Evolutionary conservation across 2,113 vertebrate genomes (phyloP), one percentile per base, ranked within the genome.

Genomic region (Struthio camelus): DNA sequence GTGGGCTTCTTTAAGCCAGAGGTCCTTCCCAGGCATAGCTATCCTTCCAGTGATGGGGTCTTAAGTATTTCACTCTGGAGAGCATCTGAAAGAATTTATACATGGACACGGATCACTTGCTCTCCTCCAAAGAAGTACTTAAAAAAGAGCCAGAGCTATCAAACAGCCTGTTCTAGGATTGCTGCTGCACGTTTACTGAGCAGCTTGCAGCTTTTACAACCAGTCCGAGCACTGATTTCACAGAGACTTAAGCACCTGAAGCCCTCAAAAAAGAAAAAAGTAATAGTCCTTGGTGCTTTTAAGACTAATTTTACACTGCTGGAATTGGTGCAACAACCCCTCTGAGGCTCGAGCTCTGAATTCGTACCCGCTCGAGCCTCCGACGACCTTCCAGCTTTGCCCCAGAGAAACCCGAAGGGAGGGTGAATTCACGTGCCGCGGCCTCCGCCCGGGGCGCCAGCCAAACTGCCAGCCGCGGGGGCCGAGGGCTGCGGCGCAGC

Each of bases 41-140:
- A 58, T 62, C 67, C 54, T 70, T 50, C 56, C 44, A 51, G 28
- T 10, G 44, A 42, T 38, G 5, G 11, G 32, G 71, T 32, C 73
- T 42, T 48, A 20, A 76, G 1, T 14, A 48, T 14, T 61, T 65
- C 44, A 51, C 64, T 0, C 5, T 51, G 40, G 38, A 76, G 11
- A 34, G 24, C 50, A 66, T 34, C 62, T 0, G 0, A 34, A 38
- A 50, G 61, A 12, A 70, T 9, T 38, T 1, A 0, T 18, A 9
- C 16, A 27, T 5, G 11, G 42, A 82, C 38, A 58, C 0, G 32
- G 40, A 86, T 78, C 9, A 2, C 18, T 71, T 72, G n/a, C 10
- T 90, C 44, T 62, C 85, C 51, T 69, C 73, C 73, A 71, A 79
- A 62, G 36, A 64, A 67, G 17, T 50, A 58, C 84, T 67, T 71